Evolutionary conservation across 2,113 vertebrate genomes (phyloP), one percentile per base, ranked within the genome.

Genomic region (Spermophilus dauricus): DNA sequence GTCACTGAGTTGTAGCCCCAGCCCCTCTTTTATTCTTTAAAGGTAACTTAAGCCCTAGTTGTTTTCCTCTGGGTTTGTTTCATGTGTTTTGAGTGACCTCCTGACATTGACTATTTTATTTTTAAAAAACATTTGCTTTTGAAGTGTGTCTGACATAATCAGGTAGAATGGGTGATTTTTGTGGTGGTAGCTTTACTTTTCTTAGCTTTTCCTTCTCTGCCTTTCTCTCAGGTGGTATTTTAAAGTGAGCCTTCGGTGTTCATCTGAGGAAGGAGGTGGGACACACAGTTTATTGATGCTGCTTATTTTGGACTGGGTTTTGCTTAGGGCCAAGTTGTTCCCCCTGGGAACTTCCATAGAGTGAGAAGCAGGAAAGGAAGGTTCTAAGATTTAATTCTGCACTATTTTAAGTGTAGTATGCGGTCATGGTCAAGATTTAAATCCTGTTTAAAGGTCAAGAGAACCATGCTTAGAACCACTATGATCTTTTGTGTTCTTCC

Each of bases 81-180:
- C 13, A 34, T 67, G 4, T 58, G 37, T 95, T 93, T 96, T 84
- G 85, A 85, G 51, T 76, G 92, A 95, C 82, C 51, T 83, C 34
- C 39, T 88, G 72, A 48, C 12, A 65, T 24, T 61, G 28, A 28
- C 53, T 63, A 4, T 91, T 85, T 4, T 86, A 10, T 91, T 24
- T 91, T 96, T 93, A 58, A 75, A 89, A 91, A 92, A 77, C n/a
- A 76, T 94, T 85, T 32, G 75, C 63, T 78, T 88, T 94, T 94
- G 48, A 76, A 75, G 63, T 91, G 53, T 67, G 42, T 83, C n/a
- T 94, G 84, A 88, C 48, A 45, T 56, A 63, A 77, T 69, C 10
- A 76, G 48, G 88, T 45, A 34, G 28, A 90, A 32, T 78, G 56
- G 53, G 34, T 80, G 65, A 67, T 70, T 94, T 94, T 94, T 73